A percentile compares a stretch with the other conserved stretches of the same genome.
Conservation (phyloP, 1,140 invertebrate genomes). For the Drosophila azteca region DNA sequence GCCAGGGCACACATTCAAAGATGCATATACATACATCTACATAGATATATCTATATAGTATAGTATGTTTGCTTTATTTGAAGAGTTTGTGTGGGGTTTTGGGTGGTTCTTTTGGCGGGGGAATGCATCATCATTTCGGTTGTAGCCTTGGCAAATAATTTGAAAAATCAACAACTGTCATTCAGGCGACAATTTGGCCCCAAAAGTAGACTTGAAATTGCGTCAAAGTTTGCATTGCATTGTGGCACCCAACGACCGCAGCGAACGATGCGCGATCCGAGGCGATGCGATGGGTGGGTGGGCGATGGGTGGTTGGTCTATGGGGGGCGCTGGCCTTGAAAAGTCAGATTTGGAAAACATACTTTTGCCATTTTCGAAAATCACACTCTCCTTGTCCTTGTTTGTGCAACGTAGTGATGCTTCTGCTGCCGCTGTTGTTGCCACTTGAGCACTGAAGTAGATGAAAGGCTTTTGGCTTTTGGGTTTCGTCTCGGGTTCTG, state of each 20-base stretch:
- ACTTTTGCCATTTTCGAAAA: slow-evolving; percentile 83
- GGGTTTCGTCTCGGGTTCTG: not conserved
- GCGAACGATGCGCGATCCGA: not conserved
- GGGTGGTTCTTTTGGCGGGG: not conserved
- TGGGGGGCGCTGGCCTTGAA: slow-evolving; percentile 65
- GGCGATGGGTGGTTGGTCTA: too few species aligned
- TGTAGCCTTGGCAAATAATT: slow-evolving; percentile 71
- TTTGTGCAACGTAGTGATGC: slow-evolving; percentile 48
- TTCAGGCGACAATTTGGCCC: slow-evolving; percentile 57
- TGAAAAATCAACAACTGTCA: slow-evolving; percentile 74
- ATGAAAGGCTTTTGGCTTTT: slow-evolving; percentile 71
- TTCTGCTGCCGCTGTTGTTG: slow-evolving; percentile 53
- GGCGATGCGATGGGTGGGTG: not conserved
- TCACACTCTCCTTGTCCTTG: slow-evolving; percentile 64
- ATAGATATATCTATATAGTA: not conserved
- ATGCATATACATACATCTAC: slow-evolving; percentile 13
- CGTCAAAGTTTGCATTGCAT: slow-evolving; percentile 53
- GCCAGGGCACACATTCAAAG: slow-evolving; percentile 25
- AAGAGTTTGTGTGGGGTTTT: slow-evolving; percentile 9
- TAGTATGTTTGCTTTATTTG: slow-evolving; percentile 8
- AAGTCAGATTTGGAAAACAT: slow-evolving; percentile 81
- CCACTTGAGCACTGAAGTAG: slow-evolving; percentile 75
- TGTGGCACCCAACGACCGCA: not conserved
- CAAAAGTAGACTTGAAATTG: slow-evolving; percentile 50
- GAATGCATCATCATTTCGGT: slow-evolving; percentile 62